Base-by-base conservation (phyloP, 2,888 invertebrate genomes). In the Chymomyza caudatula region DNA sequence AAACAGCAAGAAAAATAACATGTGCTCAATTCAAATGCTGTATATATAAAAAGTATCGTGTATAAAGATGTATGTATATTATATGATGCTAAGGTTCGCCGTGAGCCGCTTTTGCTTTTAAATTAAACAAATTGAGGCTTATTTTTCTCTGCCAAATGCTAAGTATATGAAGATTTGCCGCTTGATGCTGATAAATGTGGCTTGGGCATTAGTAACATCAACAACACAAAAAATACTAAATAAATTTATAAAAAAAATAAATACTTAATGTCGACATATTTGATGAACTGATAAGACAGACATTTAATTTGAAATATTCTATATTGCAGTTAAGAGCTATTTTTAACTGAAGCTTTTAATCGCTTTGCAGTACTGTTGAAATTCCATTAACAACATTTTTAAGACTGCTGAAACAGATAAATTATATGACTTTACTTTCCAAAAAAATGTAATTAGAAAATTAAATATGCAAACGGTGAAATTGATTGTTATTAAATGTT, bases 151-250 rank as follows among this genome's bases (percentile, higher is more conserved):
- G 15, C 47, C 19, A 47, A 13, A 47, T 47, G 20, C 20, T 19
- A 17, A 56, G 51, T 59, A 60, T 51, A 62, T 67, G 65, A 77
- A 74, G 74, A 77, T 77, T 74, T 63, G 52, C 49, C 23, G 49
- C 60, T 51, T 61, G 68, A 70, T 72, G 67, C 68, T 72, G 75
- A 65, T 61, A 66, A 65, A 69, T 68, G 60, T 17, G 13, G 51
- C 20, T 13, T 19, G 51, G 6, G 51, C 47, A 17, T 47, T 17
- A 47, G 19, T 19, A 2, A 17, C 37, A 37, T 6, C 37, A 47
- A 47, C 11, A 44, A 15, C 6, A 43, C 11, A 19, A 49, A 17
- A 52, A 23, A 52, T 13, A 52, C 52, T 23, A 52, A 15, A 44
- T 44, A 44, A n/a, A 11, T 44, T 15, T 44, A 44, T 15, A 44